A percentile compares a stretch with the other conserved stretches of the same genome.
phyloP scores from a whole-genome alignment of 2,113 vertebrate species.

The Phasianus colchicus region DNA sequence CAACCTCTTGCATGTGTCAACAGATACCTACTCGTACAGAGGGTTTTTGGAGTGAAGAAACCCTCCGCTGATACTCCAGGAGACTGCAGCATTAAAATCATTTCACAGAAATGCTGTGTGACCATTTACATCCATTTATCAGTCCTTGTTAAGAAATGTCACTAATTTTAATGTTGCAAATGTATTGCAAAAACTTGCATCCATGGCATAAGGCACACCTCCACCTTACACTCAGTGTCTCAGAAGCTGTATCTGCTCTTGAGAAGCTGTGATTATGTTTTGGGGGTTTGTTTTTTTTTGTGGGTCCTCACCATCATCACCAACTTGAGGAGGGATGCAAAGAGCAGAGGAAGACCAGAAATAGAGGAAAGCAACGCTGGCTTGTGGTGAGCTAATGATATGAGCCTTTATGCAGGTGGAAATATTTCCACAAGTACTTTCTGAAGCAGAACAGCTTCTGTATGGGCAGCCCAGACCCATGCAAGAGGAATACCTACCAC shows the following conservation, averaged over 20 bases:
- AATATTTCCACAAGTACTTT: background rate
- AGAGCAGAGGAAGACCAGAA: background rate
- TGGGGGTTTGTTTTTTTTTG: background rate
- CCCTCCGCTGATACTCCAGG: background rate
- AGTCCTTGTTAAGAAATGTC: background rate
- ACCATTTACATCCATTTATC: background rate
- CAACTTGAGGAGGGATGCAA: background rate
- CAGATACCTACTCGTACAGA: accelerated
- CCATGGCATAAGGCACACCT: accelerated
- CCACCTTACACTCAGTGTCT: background rate
- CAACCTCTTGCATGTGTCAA: background rate
- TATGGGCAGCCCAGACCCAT: accelerated
- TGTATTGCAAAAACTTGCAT: background rate
- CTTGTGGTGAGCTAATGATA: background rate
- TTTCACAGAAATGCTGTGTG: background rate
- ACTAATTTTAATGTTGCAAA: background rate
- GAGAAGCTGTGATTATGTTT: accelerated
- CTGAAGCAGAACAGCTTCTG: background rate
- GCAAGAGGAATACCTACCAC: background rate
- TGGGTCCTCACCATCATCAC: background rate
- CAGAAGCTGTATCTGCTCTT: background rate
- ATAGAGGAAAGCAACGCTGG: accelerated
- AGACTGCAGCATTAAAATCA: background rate
- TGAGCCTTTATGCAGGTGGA: background rate
- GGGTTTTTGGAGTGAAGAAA: background rate